A percentile compares a stretch with the other conserved stretches of the same genome.
phyloP scores from a whole-genome alignment of 2,113 vertebrate species.

The Poecile atricapillus region DNA sequence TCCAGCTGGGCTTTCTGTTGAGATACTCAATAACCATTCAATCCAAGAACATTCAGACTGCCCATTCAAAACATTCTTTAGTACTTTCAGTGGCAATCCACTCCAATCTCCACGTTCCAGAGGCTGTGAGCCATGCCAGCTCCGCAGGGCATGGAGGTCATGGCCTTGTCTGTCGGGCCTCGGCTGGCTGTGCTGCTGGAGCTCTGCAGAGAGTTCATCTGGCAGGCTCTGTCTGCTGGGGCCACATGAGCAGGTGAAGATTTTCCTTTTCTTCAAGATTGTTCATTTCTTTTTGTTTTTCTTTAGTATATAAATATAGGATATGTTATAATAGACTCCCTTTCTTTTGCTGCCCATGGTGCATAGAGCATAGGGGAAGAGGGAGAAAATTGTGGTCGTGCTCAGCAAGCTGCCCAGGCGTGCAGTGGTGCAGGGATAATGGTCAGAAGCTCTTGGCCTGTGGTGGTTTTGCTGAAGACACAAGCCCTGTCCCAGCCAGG shows the following conservation, averaged over 20 bases:
- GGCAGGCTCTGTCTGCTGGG: background rate
- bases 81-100: too few relatives aligned
- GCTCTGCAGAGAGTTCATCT: background rate
- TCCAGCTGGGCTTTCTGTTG: too few relatives aligned
- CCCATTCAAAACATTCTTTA: too few relatives aligned
- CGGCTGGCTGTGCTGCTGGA: background rate
- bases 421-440: background rate
- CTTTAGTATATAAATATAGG: background rate
- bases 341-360: too few relatives aligned
- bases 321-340: background rate
- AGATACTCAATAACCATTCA: too few relatives aligned
- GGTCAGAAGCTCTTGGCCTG: background rate
- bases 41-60: too few relatives aligned
- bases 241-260: too few relatives aligned
- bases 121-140: too few relatives aligned
- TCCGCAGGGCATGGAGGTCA: background rate
- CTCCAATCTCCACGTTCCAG: too few relatives aligned
- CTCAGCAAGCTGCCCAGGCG: background rate
- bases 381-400: background rate
- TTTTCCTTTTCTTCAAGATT: too few relatives aligned
- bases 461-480: too few relatives aligned
- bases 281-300: background rate
- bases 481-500: too few relatives aligned
- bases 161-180: background rate
- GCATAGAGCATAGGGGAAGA: fast-evolving